phyloP scores from a whole-genome alignment of 2,888 invertebrate genomes.

The Zaprionus obscuricornis region DNA sequence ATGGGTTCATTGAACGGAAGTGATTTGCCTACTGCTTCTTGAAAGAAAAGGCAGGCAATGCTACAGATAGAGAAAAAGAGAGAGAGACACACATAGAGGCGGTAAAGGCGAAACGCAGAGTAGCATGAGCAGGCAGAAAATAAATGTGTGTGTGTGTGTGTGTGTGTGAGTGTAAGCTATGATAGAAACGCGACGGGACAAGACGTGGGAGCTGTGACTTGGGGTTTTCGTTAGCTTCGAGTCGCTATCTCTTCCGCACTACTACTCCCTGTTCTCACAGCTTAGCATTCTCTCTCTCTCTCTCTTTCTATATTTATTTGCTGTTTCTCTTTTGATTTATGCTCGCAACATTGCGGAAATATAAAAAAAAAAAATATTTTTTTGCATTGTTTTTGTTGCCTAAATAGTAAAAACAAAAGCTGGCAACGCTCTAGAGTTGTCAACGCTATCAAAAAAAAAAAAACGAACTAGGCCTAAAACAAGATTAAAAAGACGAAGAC shows the following conservation, averaged over 20 bases:
- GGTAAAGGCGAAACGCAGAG: not conserved
- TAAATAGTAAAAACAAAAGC: too few relatives aligned
- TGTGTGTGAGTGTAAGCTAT: not conserved
- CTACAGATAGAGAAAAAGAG: constrained; percentile 4
- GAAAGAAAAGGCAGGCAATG: not conserved
- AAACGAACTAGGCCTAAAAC: too few relatives aligned
- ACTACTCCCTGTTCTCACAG: too few relatives aligned
- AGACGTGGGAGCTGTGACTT: too few relatives aligned
- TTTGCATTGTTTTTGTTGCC: constrained; percentile 26
- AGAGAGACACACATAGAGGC: constrained; percentile 4
- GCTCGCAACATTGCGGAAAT: constrained; percentile 28
- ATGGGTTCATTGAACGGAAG: constrained; percentile 82
- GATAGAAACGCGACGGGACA: constrained; percentile 42
- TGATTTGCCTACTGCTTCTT: constrained; percentile 76
- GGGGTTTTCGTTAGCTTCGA: not conserved
- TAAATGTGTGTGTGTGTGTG: not conserved
- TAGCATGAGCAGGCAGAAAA: not conserved
- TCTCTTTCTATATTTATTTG: not conserved
- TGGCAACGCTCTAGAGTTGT: too few relatives aligned
- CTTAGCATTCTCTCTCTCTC: not conserved
- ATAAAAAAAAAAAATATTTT: constrained; percentile 30
- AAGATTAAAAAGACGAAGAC: too few relatives aligned
- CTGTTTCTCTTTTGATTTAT: constrained; percentile 35
- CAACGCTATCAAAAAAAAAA: too few relatives aligned
- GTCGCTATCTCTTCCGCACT: not conserved